Evolutionary conservation across 2,113 vertebrate species (phyloP).

Genomic region (Beaufortia kweichowensis): DNA sequence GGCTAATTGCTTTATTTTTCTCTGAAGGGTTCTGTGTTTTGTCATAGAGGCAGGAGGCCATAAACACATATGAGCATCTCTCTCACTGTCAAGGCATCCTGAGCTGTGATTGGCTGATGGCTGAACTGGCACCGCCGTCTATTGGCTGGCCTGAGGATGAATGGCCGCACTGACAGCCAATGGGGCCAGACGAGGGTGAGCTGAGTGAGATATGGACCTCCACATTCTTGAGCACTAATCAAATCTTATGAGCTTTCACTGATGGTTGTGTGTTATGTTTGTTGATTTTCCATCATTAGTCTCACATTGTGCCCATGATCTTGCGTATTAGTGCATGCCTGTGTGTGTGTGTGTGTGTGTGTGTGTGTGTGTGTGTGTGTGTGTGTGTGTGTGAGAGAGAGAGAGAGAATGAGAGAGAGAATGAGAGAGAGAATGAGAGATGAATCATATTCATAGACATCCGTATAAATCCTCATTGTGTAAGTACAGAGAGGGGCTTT

Average conservation of each 20-base stretch:
- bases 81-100: constrained; percentile 60
- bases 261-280: constrained; percentile 35
- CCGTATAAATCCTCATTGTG: constrained; percentile 13
- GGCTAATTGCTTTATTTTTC: constrained; percentile 78
- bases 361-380: background rate
- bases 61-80: constrained; percentile 72
- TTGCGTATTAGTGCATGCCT: background rate
- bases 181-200: constrained; percentile 69
- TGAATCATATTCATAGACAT: constrained; percentile 1
- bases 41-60: constrained; percentile 71
- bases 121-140: constrained; percentile 50
- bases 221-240: constrained; percentile 53
- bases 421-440: background rate
- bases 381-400: background rate
- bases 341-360: constrained; percentile 12
- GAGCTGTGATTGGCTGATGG: constrained; percentile 64
- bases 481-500: background rate
- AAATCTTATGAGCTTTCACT: constrained; percentile 58
- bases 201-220: constrained; percentile 54
- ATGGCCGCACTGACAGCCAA: constrained; percentile 71
- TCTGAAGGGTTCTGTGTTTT: constrained; percentile 72
- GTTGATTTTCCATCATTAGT: constrained; percentile 38
- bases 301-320: constrained; percentile 23
- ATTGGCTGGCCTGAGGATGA: constrained; percentile 70
- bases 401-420: background rate